phyloP scores from a whole-genome alignment of 2,888 invertebrate genomes.

The Patella depressa region DNA sequence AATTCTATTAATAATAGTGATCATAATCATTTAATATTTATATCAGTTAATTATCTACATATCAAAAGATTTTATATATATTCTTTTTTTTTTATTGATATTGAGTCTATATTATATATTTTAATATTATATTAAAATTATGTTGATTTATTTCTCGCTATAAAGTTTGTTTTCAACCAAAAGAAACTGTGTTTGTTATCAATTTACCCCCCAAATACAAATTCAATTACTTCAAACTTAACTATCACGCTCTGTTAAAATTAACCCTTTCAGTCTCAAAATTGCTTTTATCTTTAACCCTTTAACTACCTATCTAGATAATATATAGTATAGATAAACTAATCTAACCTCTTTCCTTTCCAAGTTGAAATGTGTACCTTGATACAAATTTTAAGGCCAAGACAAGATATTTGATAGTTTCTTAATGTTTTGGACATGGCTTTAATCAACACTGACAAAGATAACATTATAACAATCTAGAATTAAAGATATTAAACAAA shows the following conservation, averaged over 20 bases:
- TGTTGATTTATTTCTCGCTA: conserved; percentile 5
- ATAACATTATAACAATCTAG: too few relatives aligned
- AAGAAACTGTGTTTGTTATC: conserved; percentile 6
- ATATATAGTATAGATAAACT: not conserved
- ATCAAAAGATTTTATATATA: conserved; percentile 2
- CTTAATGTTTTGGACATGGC: not conserved
- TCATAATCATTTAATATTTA: too few relatives aligned
- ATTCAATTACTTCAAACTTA: too few relatives aligned
- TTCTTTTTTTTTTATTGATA: not conserved
- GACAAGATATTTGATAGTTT: conserved; percentile 2
- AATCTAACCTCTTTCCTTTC: conserved; percentile 2
- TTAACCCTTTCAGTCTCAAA: conserved; percentile 5
- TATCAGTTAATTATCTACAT: not conserved
- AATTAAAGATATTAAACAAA: too few relatives aligned
- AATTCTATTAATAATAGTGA: too few relatives aligned
- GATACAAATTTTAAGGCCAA: conserved; percentile 5
- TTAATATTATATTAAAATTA: conserved; percentile 4
- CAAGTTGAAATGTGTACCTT: conserved; percentile 6
- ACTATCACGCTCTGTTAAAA: not conserved
- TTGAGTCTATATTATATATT: too few relatives aligned
- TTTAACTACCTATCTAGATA: not conserved
- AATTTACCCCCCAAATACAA: not conserved
- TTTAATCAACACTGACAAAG: too few relatives aligned
- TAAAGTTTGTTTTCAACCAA: conserved; percentile 9
- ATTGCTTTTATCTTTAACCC: conserved; percentile 8